Evolutionary conservation across 1,140 invertebrate genomes (phyloP), one percentile per base, ranked within the genome.

Genomic region (Parasteatoda tepidariorum): DNA sequence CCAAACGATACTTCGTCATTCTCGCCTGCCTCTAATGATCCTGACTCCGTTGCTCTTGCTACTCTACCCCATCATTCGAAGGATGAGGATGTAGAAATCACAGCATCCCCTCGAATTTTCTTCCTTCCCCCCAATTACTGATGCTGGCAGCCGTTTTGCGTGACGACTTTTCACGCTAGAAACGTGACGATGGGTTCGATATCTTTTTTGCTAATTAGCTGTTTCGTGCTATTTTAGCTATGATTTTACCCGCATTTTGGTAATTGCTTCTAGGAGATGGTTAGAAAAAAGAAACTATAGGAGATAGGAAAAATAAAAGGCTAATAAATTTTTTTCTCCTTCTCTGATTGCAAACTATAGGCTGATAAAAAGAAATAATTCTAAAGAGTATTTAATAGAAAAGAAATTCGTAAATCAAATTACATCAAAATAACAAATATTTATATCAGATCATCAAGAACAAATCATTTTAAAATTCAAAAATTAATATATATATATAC

Each of bases 1-100:
- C 64, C 76, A 79, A 79, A 79, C 76, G 62, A 15, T 64, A 54
- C 74, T 78, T 78, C 74, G 33, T 66, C 71, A 76, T 66, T 64
- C 62, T 11, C 76, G 76, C 62, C 76, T 68, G 62, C 30, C 24
- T 79, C 76, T 79, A 79, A 79, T 79, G 76, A 79, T 79, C 76
- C 62, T 38, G 7, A 4, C 38, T 48, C 26, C 11, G n/a, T 41
- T 61, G 31, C 61, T 31, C 13, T 18, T 22, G n/a, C 18, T 38
- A 38, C n/a, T 24, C n/a, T 24, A 28, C 31, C 26, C 74, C 33
- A 33, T 78, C 61, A 5, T 9, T 75, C 64, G 28, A 55, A 34
- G 57, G 2, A 59, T 22, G 57, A n/a, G 57, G 9, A 59, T 11
- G 18, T 4, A 41, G 5, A 4, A 9, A 13, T 9, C 1, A 18